phyloP scores from a whole-genome alignment of 2,113 vertebrate genomes.

The Beaufortia kweichowensis region DNA sequence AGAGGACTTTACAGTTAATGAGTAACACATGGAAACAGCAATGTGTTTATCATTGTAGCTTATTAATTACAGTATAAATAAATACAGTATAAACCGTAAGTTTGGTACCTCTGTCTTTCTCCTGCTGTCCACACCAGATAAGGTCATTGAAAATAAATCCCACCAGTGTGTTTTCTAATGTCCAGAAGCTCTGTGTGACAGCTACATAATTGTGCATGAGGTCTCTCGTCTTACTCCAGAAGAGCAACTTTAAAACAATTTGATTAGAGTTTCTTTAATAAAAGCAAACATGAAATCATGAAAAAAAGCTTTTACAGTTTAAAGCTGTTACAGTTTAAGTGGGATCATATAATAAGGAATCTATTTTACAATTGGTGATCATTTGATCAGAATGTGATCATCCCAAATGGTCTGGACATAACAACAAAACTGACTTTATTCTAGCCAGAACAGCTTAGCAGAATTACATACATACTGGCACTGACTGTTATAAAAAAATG shows the following conservation, averaged over 20 bases:
- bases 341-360: too few relatives aligned
- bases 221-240: constrained; percentile 76
- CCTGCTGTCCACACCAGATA: constrained; percentile 72
- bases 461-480: too few relatives aligned
- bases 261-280: background rate
- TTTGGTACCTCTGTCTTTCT: constrained; percentile 60
- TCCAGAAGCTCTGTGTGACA: constrained; percentile 65
- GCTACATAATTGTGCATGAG: constrained; percentile 70
- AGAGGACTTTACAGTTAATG: background rate
- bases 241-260: constrained; percentile 68
- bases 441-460: too few relatives aligned
- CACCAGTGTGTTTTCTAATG: constrained; percentile 74
- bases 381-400: too few relatives aligned
- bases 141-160: constrained; percentile 79
- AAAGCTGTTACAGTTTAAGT: too few relatives aligned
- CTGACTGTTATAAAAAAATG: too few relatives aligned
- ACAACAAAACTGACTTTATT: too few relatives aligned
- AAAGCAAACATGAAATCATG: background rate
- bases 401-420: too few relatives aligned
- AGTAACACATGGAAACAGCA: background rate
- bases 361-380: too few relatives aligned
- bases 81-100: background rate
- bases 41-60: background rate
- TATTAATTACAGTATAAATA: background rate
- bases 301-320: too few relatives aligned